Percentiles rank a stretch among this genome's conserved stretches.
Conservation (phyloP, 2,888 invertebrate species). For the Chirona hameri region DNA sequence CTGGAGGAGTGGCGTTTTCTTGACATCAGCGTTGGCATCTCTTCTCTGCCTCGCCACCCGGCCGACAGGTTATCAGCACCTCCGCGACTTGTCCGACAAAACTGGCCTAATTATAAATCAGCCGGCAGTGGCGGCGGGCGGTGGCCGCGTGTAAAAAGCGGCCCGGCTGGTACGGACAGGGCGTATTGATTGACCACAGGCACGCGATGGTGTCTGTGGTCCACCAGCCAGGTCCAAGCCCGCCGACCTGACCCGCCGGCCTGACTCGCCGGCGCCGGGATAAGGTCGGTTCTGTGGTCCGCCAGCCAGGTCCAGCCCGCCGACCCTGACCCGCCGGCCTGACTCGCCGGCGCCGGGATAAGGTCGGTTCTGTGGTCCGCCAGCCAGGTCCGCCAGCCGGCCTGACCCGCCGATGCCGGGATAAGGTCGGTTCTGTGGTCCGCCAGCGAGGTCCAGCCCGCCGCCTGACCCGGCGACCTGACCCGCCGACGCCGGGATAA, state of each 20-base stretch:
- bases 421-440: no score
- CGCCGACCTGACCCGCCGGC: background rate
- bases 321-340: background rate
- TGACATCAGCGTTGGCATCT: no score
- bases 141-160: background rate
- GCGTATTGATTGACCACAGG: background rate
- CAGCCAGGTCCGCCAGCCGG: background rate
- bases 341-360: no score
- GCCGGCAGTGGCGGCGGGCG: background rate
- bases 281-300: no score
- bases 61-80: background rate
- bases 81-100: background rate
- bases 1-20: no score
- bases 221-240: no score
- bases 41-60: background rate
- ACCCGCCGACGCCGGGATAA: no score
- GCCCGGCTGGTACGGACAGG: background rate
- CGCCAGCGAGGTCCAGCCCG: no score
- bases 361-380: no score
- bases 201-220: background rate
- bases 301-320: background rate
- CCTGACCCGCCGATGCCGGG: no score
- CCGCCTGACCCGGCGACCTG: background rate
- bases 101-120: slow-evolving; percentile 9
- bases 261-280: no score